Evolutionary conservation across 2,888 invertebrate species (phyloP).

Genomic region (Amiota minor): DNA sequence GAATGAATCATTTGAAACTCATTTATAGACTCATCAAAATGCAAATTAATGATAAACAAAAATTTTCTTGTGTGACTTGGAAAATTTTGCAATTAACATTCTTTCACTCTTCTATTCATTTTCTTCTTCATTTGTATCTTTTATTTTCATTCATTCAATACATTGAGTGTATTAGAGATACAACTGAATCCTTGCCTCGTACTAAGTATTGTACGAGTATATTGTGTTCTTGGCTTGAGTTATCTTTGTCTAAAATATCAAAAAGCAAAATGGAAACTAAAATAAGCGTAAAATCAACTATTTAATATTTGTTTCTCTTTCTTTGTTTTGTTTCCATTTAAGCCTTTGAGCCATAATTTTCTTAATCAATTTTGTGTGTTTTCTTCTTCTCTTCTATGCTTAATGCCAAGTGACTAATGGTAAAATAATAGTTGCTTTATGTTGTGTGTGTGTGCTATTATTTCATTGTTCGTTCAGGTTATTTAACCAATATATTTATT

Average conservation of each 20-base stretch:
- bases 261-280: neutral
- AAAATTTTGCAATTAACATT: neutral
- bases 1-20: constrained; percentile 17
- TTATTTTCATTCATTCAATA: neutral
- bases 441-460: too few relatives aligned
- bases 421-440: neutral
- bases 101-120: neutral
- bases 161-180: too few relatives aligned
- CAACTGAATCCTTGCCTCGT: too few relatives aligned
- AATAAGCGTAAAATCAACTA: constrained; percentile 8
- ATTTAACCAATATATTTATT: too few relatives aligned
- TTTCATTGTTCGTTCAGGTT: too few relatives aligned
- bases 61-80: constrained; percentile 44
- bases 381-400: too few relatives aligned
- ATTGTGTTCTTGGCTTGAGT: neutral
- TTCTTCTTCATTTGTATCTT: neutral
- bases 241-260: neutral
- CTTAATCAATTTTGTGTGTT: constrained; percentile 1
- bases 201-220: too few relatives aligned
- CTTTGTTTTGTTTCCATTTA: neutral
- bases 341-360: neutral
- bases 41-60: constrained; percentile 67
- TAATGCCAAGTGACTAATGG: neutral
- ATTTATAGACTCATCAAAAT: constrained; percentile 55
- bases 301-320: neutral